phyloP scores from a whole-genome alignment of 2,113 vertebrate species.

The Paramisgurnus dabryanus region DNA sequence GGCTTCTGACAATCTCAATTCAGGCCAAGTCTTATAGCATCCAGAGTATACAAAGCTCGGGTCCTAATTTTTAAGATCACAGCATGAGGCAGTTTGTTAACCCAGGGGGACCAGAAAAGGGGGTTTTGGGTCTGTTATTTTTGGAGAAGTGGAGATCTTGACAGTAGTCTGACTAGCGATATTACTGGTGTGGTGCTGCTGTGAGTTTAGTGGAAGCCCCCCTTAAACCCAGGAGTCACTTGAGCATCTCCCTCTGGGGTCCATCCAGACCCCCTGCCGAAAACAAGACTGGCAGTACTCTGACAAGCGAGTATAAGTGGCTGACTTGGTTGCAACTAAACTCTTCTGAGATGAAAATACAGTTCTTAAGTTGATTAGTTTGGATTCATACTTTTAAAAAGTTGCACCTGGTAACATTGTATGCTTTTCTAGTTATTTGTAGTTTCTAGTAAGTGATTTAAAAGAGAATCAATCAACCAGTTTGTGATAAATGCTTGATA shows the following conservation, averaged over 20 bases:
- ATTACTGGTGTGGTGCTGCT: background rate
- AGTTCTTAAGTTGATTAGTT: background rate
- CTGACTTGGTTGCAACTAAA: background rate
- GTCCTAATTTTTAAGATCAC: background rate
- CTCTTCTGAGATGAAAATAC: background rate
- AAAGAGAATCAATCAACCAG: too few species aligned
- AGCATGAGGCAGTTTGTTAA: constrained; percentile 15
- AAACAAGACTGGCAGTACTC: background rate
- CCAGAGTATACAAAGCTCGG: background rate
- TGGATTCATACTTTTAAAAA: background rate
- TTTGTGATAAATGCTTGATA: too few species aligned
- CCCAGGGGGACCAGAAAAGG: background rate
- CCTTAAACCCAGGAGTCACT: background rate
- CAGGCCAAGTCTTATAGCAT: constrained; percentile 5
- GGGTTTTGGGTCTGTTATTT: constrained; percentile 18
- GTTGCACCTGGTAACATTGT: too few species aligned
- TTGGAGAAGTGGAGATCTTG: constrained; percentile 26
- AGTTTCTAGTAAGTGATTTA: too few species aligned
- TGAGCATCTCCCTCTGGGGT: background rate
- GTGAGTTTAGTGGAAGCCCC: background rate
- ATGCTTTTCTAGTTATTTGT: too few species aligned
- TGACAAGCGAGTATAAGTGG: background rate
- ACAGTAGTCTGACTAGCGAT: constrained; percentile 37
- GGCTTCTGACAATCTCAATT: background rate
- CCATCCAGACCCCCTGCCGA: background rate